Base-by-base conservation (phyloP, 2,888 invertebrate genomes). In the Caenorhabditis panamensis region DNA sequence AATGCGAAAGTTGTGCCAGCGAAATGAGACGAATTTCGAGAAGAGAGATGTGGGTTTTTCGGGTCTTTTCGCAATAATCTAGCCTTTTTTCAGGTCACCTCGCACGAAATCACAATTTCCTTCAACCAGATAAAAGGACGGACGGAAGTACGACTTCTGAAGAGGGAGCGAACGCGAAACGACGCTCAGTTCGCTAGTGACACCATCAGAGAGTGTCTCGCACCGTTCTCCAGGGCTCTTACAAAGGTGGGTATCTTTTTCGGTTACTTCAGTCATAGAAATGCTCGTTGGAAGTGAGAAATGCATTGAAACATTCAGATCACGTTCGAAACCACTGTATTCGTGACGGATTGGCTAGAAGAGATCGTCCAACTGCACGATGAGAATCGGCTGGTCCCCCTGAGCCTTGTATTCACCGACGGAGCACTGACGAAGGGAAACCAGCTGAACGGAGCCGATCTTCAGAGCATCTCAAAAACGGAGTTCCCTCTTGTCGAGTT, bases 361-460 rank as follows among this genome's bases (percentile, higher is more conserved):
- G 82, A 79, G 41, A 62, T 82, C n/a, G 37, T 75, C n/a, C 13
- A 47, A 41, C 54, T 84, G 24, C 67, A 75, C 63, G 22, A 58
- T 4, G 61, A 66, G 9, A 61, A 69, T 31, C 76, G 73, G 8
- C 62, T 84, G 3, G 41, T 75, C 13, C 84, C 84, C 6, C 36
- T 77, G 26, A 62, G 69, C 9, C 61, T 84, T 26, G 58, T 66
- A n/a, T 84, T 84, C 80, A 82, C 84, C 3, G 84, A 82, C 24
- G 84, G 84, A 26, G 63, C 82, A 11, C 66, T 82, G 13, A 84
- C 82, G 5, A 82, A 81, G 56, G 76, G 71, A 47, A 73, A 78
- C 44, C 69, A 62, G 16, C 6, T 78, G 26, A 77, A 73, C 28
- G 86, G 86, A 20, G 84, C 84, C n/a, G 86, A 86, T 72, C 61